A percentile compares a stretch with the other conserved stretches of the same genome.
Conservation (phyloP, 2,113 vertebrate species). For the Cyphomyrus plagiostoma region DNA sequence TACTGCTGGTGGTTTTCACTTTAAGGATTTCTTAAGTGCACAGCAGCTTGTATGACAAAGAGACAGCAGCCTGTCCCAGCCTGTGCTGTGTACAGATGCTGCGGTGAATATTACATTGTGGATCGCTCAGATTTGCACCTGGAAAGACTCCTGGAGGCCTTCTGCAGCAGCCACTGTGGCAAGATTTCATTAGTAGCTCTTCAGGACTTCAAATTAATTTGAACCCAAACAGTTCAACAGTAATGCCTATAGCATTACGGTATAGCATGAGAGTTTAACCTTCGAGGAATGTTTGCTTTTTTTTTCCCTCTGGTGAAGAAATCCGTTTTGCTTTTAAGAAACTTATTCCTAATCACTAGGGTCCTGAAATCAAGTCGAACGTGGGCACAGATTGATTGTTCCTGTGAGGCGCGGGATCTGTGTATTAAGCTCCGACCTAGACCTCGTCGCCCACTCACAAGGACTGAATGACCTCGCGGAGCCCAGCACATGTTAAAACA, state of each 20-base stretch:
- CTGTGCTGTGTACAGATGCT: neutral
- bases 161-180: neutral
- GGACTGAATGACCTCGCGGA: neutral
- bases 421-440: slow-evolving; percentile 20
- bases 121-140: neutral
- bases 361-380: neutral
- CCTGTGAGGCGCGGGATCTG: slow-evolving; percentile 19
- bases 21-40: neutral
- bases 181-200: neutral
- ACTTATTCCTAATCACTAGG: neutral
- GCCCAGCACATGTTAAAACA: slow-evolving; percentile 12
- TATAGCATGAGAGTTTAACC: neutral
- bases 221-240: neutral
- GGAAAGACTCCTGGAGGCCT: neutral
- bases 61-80: neutral
- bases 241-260: neutral
- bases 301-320: neutral
- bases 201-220: neutral
- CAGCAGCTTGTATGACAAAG: neutral
- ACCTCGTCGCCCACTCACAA: slow-evolving; percentile 28
- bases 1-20: neutral
- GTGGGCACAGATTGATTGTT: slow-evolving; percentile 20
- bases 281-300: neutral
- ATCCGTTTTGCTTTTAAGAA: neutral
- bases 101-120: neutral